Base-by-base conservation (phyloP, 2,113 vertebrate species). In the Mungos mungo region DNA sequence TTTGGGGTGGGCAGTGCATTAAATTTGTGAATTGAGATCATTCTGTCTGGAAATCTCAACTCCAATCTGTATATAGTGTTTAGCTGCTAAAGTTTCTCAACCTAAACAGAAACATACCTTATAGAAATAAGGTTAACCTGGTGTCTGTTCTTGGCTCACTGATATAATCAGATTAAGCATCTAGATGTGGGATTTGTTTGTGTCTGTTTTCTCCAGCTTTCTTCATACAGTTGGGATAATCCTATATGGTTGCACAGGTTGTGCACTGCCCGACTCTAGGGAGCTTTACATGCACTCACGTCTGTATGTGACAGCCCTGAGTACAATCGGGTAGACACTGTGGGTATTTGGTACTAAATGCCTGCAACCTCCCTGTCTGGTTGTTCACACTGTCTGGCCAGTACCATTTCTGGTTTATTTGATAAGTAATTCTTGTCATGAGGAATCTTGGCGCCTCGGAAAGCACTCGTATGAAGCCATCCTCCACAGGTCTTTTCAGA, bases 21-120 rank as follows among this genome's bases (percentile, higher is more conserved):
- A n/a, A 89, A 87, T 47, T 86, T 86, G 35, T 92, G 54, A 60
- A 79, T 54, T 74, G 74, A 92, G 68, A 65, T 85, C 90, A 81
- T 91, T n/a, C 57, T 87, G n/a, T 90, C 85, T 68, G 50, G 72
- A 87, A 97, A 74, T 84, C 66, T 90, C 89, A 85, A 29, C 45
- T 89, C 41, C 41, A n/a, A 76, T 54, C 63, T 60, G 8, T 57
- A 33, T 71, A 11, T 84, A 63, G 7, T 92, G 13, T 50, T 87
- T 52, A 88, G 74, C 60, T 92, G 54, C 68, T 74, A 90, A 72
- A 72, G 29, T 90, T 93, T 93, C 47, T 87, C 71, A 81, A 10
- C 82, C 79, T 63, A 93, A 88, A 41, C 68, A 79, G 54, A 92
- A 47, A 47, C 12, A 57, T 2, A 21, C 72, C 81, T 84, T 76